These are phyloP conservation scores for Glaucomys volans DNA, from an alignment of 2,113 vertebrate species.

Conservation along the genomic window DNA sequence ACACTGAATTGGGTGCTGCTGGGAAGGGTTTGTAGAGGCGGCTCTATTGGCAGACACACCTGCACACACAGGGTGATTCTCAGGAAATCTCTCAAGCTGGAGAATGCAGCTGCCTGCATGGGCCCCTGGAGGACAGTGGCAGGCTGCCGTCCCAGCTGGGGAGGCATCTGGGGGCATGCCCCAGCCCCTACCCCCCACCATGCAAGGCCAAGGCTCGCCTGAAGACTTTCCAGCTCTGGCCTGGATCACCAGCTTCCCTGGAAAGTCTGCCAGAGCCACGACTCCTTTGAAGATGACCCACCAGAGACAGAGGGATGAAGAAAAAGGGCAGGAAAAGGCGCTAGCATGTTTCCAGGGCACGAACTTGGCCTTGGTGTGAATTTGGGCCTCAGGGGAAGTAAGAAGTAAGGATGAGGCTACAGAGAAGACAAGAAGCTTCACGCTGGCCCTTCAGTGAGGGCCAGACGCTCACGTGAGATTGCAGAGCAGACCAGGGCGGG, in stretches of 20 bases:
- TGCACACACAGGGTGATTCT: not conserved
- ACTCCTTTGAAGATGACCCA: not conserved
- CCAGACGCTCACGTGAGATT: not conserved
- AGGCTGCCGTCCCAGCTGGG: too few species aligned
- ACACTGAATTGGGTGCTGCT: not conserved
- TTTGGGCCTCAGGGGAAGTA: not conserved
- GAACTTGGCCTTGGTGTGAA: not conserved
- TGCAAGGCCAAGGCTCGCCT: too few species aligned
- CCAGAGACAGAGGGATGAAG: fast-evolving
- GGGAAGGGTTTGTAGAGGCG: not conserved
- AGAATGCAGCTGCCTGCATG: not conserved
- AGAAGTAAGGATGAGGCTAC: not conserved
- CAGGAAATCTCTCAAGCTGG: too few species aligned
- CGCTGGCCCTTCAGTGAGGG: fast-evolving
- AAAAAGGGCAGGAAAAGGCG: not conserved
- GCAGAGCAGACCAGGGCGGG: too few species aligned
- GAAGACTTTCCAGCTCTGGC: not conserved
- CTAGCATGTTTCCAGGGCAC: not conserved
- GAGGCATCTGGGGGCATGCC: fast-evolving
- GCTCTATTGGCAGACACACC: fast-evolving
- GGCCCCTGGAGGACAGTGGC: not conserved
- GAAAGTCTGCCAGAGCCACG: not conserved
- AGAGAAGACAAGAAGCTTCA: too few species aligned
- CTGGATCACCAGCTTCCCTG: not conserved
- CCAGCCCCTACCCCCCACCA: too few species aligned